These are phyloP conservation scores for Drosophila nannoptera DNA, from an alignment of 1,140 invertebrate genomes.

Conservation along the genomic window DNA sequence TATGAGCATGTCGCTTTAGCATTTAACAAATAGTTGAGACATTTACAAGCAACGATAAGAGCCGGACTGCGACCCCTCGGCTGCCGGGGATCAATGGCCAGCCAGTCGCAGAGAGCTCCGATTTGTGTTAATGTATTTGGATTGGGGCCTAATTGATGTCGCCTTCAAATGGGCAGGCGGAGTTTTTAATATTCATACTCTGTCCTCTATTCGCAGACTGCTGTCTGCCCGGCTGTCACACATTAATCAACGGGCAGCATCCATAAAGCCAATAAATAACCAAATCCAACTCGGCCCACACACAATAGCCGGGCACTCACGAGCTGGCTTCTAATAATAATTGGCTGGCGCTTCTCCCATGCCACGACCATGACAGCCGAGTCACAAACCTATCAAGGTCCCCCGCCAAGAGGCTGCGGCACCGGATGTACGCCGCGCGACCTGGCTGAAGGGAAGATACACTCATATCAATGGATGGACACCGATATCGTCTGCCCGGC, in stretches of 20 bases:
- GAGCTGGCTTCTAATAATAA: conserved; percentile 43
- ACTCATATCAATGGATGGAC: too few relatives aligned
- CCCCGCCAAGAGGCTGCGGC: conserved; percentile 27
- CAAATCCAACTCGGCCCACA: conserved; percentile 38
- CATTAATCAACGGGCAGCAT: conserved; percentile 62
- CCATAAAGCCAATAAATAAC: conserved; percentile 67
- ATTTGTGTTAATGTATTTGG: conserved; percentile 75
- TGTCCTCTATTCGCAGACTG: neutral
- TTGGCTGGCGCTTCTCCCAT: conserved; percentile 63
- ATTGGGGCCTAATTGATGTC: conserved; percentile 64
- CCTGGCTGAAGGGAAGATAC: too few relatives aligned
- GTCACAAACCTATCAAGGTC: conserved; percentile 60
- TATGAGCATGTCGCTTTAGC: conserved; percentile 78
- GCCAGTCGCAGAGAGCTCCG: conserved; percentile 47
- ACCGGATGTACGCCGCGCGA: conserved; percentile 26
- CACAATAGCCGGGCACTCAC: conserved; percentile 37
- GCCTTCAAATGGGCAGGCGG: conserved; percentile 58
- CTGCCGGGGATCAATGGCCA: conserved; percentile 14
- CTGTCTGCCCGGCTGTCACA: conserved; percentile 34
- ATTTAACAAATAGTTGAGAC: conserved; percentile 79
- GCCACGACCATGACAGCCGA: conserved; percentile 71
- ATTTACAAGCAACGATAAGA: conserved; percentile 75
- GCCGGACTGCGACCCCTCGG: neutral
- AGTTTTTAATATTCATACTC: conserved; percentile 71
- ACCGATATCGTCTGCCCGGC: neutral